phyloP scores from a whole-genome alignment of 2,113 vertebrate genomes.

The Vicugna pacos region DNA sequence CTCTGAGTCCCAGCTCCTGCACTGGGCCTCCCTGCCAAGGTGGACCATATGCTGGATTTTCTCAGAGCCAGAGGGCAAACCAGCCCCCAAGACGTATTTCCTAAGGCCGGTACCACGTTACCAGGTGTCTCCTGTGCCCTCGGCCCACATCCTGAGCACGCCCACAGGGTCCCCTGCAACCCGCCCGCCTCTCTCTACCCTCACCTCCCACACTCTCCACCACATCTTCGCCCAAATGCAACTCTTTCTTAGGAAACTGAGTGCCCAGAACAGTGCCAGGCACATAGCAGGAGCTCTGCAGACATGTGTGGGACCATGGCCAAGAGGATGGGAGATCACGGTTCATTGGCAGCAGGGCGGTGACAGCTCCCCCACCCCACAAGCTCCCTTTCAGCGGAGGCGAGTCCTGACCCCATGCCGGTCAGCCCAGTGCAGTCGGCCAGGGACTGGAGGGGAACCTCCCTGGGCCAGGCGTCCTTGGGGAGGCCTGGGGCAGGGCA shows the following conservation, averaged over 20 bases:
- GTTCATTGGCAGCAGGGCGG: accelerated
- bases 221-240: not conserved
- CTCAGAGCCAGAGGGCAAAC: not conserved
- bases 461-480: not conserved
- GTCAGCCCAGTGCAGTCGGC: accelerated
- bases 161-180: not conserved
- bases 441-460: not conserved
- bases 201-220: not conserved
- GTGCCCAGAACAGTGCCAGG: not conserved
- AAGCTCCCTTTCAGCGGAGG: not conserved
- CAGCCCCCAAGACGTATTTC: not conserved
- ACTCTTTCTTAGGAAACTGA: not conserved
- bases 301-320: accelerated
- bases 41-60: not conserved
- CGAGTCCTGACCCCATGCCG: not conserved
- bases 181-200: not conserved
- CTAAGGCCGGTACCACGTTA: not conserved
- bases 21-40: not conserved
- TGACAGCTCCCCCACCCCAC: no score
- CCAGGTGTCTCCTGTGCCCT: not conserved
- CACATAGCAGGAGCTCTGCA: not conserved
- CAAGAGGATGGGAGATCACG: not conserved
- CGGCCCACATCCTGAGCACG: not conserved
- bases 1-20: not conserved
- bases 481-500: not conserved